These are phyloP conservation scores for Silurus asotus DNA, from an alignment of 2,113 vertebrate genomes.

Conservation along the genomic window DNA sequence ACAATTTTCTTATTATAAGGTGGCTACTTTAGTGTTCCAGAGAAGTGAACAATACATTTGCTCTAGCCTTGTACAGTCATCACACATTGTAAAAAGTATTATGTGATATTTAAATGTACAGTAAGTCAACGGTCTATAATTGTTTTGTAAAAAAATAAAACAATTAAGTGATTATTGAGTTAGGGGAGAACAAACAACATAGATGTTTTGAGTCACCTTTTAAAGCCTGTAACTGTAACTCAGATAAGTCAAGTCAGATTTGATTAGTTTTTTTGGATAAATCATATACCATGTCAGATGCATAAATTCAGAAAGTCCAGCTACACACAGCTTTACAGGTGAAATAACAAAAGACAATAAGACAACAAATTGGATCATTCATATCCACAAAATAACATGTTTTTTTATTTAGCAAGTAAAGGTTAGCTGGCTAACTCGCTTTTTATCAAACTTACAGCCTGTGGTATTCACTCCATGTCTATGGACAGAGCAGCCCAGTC, in stretches of 20 bases:
- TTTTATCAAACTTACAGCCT: neutral
- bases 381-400: neutral
- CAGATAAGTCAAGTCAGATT: neutral
- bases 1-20: slow-evolving; percentile 25
- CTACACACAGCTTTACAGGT: neutral
- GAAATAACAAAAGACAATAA: neutral
- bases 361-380: neutral
- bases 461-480: neutral
- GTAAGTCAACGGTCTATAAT: slow-evolving; percentile 1
- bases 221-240: neutral
- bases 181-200: too few species aligned
- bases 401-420: neutral
- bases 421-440: neutral
- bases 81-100: neutral
- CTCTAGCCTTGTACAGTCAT: slow-evolving; percentile 18
- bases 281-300: neutral
- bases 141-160: neutral
- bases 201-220: neutral
- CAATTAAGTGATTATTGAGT: neutral
- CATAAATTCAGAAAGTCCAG: neutral
- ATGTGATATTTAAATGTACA: neutral
- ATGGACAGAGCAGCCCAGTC: neutral
- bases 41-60: slow-evolving; percentile 5
- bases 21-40: slow-evolving; percentile 8
- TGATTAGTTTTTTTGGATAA: neutral